Evolutionary conservation across 2,888 invertebrate species (phyloP), one percentile per base, ranked within the genome.

Genomic region (Cephus spinipes): DNA sequence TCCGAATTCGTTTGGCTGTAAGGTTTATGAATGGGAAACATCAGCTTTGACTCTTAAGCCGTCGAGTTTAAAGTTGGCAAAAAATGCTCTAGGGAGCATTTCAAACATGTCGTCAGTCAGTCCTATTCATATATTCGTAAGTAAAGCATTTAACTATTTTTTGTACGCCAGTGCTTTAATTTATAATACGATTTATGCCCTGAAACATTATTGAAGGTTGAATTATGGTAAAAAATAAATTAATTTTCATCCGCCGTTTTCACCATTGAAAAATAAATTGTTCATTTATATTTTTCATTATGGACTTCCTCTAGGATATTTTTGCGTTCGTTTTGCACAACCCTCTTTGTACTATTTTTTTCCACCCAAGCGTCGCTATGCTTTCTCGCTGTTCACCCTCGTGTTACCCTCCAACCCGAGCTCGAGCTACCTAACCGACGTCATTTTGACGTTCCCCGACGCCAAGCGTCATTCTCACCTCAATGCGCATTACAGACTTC

Each of bases 261-360:
- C 84, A 82, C 83, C 78, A 79, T 82, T 81, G 81, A 81, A 81
- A 79, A 79, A 78, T 84, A 81, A 85, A 86, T 82, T 84, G 82
- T 85, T 86, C 84, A 86, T 86, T 85, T 86, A 85, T 81, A 81
- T 85, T 82, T 83, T 84, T 84, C 84, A 82, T 80, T 82, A 55
- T 23, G 55, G 15, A 23, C 6, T 55, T 23, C 15, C 55, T 23
- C 23, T 23, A 9, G 55, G 9, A 23, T 23, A 55, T 55, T 23
- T 55, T 55, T 55, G 55, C 55, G 4, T 23, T 55, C 23, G 9
- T 23, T 23, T 55, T 23, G 23, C 23, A 55, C 9, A 2, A 23
- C 55, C 55, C 9, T 23, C 55, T 55, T 55, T 55, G 1, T 23
- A 23, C 23, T 55, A 55, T 23, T 55, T 55, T 15, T 9, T 23